These are phyloP conservation scores for Zoanthus solanderi DNA, from an alignment of 92 coral and sea anemone genomes.

Conservation along the genomic window DNA sequence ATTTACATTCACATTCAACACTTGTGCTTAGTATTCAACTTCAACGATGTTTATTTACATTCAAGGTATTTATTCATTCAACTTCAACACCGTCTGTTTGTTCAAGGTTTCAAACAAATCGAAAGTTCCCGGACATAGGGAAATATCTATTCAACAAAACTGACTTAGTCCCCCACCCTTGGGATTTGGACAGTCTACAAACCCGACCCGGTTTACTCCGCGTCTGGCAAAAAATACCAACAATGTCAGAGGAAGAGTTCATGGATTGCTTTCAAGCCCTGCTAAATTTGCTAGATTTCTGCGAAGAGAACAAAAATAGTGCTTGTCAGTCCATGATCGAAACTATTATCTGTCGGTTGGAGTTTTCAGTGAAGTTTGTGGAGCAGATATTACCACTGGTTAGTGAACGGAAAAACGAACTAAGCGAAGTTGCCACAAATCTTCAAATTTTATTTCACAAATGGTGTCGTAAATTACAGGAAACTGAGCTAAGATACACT, in stretches of 20 bases:
- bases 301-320: slow-evolving; percentile 20
- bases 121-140: no score
- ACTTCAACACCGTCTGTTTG: no score
- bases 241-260: slow-evolving; percentile 20
- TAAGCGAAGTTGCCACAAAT: slow-evolving; percentile 32
- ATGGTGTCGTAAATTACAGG: slow-evolving; percentile 75
- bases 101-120: neutral
- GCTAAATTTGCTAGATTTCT: slow-evolving; percentile 37
- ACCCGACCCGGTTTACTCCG: neutral
- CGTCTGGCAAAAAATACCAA: neutral
- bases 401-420: slow-evolving; percentile 20
- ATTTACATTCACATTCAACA: no score
- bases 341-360: no score
- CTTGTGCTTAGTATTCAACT: no score
- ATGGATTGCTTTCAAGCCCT: slow-evolving; percentile 44
- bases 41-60: no score
- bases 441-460: slow-evolving; percentile 37
- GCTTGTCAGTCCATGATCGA: no score
- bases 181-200: no score
- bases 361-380: no score
- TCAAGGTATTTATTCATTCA: no score
- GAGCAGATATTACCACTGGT: no score
- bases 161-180: no score
- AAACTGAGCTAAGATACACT: slow-evolving; percentile 58
- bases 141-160: neutral